phyloP scores from a whole-genome alignment of 1,140 invertebrate species.

The Oncopodura yosiiana region DNA sequence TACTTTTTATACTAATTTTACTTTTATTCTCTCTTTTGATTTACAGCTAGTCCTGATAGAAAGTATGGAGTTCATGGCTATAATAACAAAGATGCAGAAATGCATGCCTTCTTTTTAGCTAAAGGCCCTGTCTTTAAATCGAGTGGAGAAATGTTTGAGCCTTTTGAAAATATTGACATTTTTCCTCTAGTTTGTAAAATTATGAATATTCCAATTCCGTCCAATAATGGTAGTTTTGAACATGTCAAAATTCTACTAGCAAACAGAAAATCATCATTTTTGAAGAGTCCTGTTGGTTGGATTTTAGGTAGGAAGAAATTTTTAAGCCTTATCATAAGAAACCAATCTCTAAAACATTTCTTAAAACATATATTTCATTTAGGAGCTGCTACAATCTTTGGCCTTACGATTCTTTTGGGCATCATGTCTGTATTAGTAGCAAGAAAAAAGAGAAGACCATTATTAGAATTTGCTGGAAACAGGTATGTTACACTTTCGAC shows the following conservation, averaged over 20 bases:
- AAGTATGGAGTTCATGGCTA: constrained; percentile 60
- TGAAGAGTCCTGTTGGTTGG: constrained; percentile 26
- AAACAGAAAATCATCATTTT: constrained; percentile 13
- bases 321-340: neutral
- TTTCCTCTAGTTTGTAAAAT: constrained; percentile 57
- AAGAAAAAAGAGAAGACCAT: neutral
- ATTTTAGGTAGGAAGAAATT: constrained; percentile 16
- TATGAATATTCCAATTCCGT: constrained; percentile 44
- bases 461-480: constrained; percentile 8
- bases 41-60: constrained; percentile 43
- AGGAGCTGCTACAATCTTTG: constrained; percentile 28
- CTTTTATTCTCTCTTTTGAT: constrained; percentile 18
- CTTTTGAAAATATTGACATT: constrained; percentile 55
- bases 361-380: neutral
- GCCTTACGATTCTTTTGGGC: constrained; percentile 19
- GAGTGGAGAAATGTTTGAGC: constrained; percentile 37
- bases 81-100: constrained; percentile 47
- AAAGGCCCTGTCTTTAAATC: constrained; percentile 53
- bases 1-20: neutral
- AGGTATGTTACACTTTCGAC: constrained; percentile 10
- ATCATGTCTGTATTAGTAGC: constrained; percentile 22
- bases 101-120: constrained; percentile 61
- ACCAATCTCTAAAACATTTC: neutral
- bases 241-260: constrained; percentile 1
- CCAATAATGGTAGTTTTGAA: constrained; percentile 44